Conservation (phyloP, 2,113 vertebrate species). For the Sula dactylatra region DNA sequence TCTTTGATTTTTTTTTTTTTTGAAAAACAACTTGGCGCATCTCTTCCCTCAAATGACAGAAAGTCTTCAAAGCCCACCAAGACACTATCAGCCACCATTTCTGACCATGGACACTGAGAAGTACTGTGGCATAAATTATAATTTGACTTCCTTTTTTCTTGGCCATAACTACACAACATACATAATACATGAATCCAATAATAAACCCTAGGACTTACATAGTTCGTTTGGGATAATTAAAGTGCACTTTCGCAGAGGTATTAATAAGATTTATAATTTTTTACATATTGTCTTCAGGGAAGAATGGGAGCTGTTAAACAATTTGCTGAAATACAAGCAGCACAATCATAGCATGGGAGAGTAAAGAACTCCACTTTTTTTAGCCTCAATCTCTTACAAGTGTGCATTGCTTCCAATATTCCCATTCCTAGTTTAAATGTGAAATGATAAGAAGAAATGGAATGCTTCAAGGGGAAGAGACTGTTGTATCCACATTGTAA, state of each 20-base stretch:
- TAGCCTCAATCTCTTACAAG: neutral
- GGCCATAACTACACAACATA: neutral
- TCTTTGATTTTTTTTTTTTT: neutral
- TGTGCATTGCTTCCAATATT: neutral
- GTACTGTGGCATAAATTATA: neutral
- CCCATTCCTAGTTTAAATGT: neutral
- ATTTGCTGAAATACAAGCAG: neutral
- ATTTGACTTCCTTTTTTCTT: neutral
- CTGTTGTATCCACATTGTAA: neutral
- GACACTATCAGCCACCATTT: neutral
- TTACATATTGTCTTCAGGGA: neutral
- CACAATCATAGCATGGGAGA: neutral
- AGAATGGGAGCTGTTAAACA: neutral
- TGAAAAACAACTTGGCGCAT: no score
- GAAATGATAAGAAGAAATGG: neutral
- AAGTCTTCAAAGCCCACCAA: neutral
- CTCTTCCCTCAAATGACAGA: neutral
- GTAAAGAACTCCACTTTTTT: neutral
- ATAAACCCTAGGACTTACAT: neutral
- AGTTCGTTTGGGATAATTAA: neutral
- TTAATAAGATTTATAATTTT: conserved; percentile 19
- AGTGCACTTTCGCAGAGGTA: neutral
- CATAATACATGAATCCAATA: neutral
- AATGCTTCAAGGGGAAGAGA: neutral
- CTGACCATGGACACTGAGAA: neutral